Evolutionary conservation across 2,113 vertebrate species (phyloP).

Genomic region (Chloroceryle aenea): DNA sequence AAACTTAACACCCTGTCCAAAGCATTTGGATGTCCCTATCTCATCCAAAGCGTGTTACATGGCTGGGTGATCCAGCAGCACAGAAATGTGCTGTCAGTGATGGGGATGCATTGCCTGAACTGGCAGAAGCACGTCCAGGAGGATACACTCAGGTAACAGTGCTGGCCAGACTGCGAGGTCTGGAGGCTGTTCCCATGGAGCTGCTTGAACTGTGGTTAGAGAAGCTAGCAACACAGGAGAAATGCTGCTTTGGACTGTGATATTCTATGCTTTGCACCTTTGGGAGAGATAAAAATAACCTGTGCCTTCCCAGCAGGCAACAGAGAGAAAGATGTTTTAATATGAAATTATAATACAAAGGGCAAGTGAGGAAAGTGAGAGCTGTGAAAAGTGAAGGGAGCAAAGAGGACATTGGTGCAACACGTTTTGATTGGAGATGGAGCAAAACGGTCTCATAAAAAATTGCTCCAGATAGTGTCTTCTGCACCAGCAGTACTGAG

Average conservation of each 20-base stretch:
- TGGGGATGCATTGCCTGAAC: not conserved
- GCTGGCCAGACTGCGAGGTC: not conserved
- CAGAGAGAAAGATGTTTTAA: not conserved
- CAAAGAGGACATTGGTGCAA: not conserved
- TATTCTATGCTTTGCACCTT: not conserved
- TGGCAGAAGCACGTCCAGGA: not conserved
- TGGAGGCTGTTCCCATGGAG: not conserved
- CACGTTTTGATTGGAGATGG: not conserved
- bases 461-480: not conserved
- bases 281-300: not conserved
- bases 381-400: not conserved
- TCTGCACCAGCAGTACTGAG: not conserved
- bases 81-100: not conserved
- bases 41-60: not conserved
- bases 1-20: slow-evolving; percentile 27
- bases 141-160: not conserved
- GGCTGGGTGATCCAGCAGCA: not conserved
- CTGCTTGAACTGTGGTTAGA: not conserved
- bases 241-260: not conserved
- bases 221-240: not conserved
- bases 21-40: not conserved
- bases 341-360: not conserved
- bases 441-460: not conserved
- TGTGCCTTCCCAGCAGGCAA: not conserved
- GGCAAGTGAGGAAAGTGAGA: not conserved